Conservation (phyloP, 2,888 invertebrate species). For the Volucella inanis region DNA sequence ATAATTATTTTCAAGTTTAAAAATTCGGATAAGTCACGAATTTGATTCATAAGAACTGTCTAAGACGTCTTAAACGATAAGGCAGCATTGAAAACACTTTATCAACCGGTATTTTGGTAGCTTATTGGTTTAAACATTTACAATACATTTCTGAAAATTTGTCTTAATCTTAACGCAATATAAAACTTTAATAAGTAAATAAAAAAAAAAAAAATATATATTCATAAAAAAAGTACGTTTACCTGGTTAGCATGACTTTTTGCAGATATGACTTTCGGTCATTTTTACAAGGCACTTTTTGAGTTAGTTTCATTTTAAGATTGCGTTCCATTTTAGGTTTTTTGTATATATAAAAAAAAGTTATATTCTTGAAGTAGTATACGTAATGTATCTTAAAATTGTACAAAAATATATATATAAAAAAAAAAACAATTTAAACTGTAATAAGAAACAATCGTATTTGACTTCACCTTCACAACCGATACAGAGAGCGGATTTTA, state of each 20-base stretch:
- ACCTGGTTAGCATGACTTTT: constrained; percentile 83
- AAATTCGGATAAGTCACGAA: too few relatives aligned
- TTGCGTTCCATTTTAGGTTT: constrained; percentile 78
- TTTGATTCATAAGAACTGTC: too few relatives aligned
- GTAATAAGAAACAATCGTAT: neutral
- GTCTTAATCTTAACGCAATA: neutral
- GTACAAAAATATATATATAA: constrained; percentile 8
- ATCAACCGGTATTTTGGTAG: too few relatives aligned
- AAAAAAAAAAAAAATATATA: neutral
- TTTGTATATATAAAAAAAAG: neutral
- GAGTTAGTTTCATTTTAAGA: constrained; percentile 79
- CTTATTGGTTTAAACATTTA: too few relatives aligned
- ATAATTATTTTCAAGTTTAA: too few relatives aligned
- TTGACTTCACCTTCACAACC: constrained; percentile 76
- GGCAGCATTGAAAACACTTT: too few relatives aligned
- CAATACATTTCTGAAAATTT: too few relatives aligned
- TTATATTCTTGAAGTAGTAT: neutral
- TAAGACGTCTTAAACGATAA: too few relatives aligned
- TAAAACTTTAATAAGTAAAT: neutral
- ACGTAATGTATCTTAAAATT: constrained; percentile 22
- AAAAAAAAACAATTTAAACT: neutral
- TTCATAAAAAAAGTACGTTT: constrained; percentile 63
- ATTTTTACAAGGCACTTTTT: constrained; percentile 82
- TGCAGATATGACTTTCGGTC: constrained; percentile 82
- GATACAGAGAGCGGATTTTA: constrained; percentile 81